Base-by-base conservation (phyloP, 2,797 vertebrate genomes). In the Hemitrygon akajei region DNA sequence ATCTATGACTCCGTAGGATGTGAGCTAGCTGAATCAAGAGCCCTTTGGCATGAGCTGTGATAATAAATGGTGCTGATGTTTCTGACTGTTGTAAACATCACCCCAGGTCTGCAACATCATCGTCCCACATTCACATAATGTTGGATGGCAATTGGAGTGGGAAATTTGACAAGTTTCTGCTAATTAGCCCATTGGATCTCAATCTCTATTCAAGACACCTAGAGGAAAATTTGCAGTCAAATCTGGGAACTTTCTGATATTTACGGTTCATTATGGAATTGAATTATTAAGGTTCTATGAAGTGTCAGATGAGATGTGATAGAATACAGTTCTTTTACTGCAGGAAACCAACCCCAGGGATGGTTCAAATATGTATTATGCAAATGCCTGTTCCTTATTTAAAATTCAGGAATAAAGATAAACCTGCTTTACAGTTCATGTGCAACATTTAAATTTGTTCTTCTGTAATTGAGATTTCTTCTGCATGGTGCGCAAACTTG, bases 391-490 rank as follows among this genome's bases (percentile, higher is more conserved):
- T 63, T 37, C 69, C 2, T n/a, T 25, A 34, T 34, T 69, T 63
- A 89, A 69, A 86, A 89, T 34, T 89, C n/a, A 34, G 10, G 60
- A 89, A 69, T 89, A 89, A 69, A 89, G 66, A 11, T n/a, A 66
- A n/a, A 66, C 18, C 60, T 66, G 34, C 16, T 34, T 66, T 63
- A 20, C 22, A 84, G 56, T 58, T 84, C 79, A 80, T 80, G 27
- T 7, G 77, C 80, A 77, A 37, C 6, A 1, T 20, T 63, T 34
- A 14, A 87, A 18, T 87, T 30, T 30, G 58, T 63, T 66, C 6
- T 63, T 63, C 27, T 34, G 58, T 27, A 34, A 66, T n/a, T n/a
- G 16, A 63, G 12, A 58, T 84, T 63, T 16, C 27, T 63, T 34
- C 34, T 34, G n/a, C 84, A 34, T 18, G 14, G 4, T 18, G 84